Evolutionary conservation across 2,113 vertebrate genomes (phyloP).

Genomic region (Passer domesticus): DNA sequence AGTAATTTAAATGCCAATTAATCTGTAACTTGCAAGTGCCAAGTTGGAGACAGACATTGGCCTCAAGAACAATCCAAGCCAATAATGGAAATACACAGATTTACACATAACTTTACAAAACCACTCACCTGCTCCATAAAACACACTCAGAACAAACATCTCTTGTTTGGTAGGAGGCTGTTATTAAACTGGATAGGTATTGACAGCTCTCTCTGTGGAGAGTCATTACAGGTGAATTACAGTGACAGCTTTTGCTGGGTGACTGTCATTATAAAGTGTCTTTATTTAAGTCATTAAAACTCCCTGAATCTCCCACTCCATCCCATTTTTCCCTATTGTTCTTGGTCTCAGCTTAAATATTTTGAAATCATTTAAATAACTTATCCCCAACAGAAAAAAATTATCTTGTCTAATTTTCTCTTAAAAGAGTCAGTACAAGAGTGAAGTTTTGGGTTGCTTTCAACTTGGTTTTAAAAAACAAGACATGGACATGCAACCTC

Average conservation of each 20-base stretch:
- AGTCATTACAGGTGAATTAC: background rate
- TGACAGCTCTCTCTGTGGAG: background rate
- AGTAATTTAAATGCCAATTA: background rate
- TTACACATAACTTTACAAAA: background rate
- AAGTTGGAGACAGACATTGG: background rate
- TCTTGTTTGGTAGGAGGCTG: background rate
- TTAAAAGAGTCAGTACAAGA: background rate
- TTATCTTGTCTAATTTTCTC: background rate
- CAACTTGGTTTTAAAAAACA: background rate
- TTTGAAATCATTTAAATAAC: background rate
- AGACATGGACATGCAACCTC: background rate
- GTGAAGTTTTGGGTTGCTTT: background rate
- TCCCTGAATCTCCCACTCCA: background rate
- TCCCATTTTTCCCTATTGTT: background rate
- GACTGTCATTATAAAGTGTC: background rate
- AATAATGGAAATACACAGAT: background rate
- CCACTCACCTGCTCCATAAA: background rate
- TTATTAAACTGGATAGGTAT: background rate
- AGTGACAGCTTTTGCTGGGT: background rate
- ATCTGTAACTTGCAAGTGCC: background rate
- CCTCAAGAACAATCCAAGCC: background rate
- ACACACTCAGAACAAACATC: background rate
- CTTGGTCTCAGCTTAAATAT: background rate
- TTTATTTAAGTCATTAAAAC: background rate
- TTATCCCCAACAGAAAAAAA: background rate